Evolutionary conservation across 1,140 invertebrate species (phyloP).

Genomic region (Nasonia longicornis): DNA sequence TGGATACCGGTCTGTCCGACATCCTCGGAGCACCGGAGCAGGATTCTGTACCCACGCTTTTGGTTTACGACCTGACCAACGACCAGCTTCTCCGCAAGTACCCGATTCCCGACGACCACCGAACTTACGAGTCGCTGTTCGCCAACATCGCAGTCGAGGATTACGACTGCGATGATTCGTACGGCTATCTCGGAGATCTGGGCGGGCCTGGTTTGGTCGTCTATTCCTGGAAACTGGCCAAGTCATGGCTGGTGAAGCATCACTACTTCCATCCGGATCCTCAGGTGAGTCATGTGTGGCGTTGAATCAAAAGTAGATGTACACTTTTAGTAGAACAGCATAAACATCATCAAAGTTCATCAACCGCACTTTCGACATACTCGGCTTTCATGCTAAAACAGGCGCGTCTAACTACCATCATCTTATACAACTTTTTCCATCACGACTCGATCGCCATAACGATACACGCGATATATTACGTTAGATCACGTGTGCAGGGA

Average conservation of each 20-base stretch:
- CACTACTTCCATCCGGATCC: constrained; percentile 80
- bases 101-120: constrained; percentile 73
- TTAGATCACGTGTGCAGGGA: background rate
- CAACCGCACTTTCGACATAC: background rate
- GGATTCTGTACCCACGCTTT: constrained; percentile 72
- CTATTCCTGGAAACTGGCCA: constrained; percentile 76
- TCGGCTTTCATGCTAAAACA: background rate
- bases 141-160: constrained; percentile 82
- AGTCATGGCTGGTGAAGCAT: constrained; percentile 78
- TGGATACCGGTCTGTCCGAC: constrained; percentile 79
- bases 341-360: no score
- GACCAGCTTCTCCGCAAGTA: constrained; percentile 76
- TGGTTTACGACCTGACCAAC: constrained; percentile 81
- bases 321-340: no score
- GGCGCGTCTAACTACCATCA: background rate
- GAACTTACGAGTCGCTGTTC: constrained; percentile 78
- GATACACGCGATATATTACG: background rate
- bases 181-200: constrained; percentile 76
- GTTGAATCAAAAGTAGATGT: no score
- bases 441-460: no score
- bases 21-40: constrained; percentile 71
- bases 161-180: constrained; percentile 75
- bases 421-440: background rate
- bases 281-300: constrained; percentile 53
- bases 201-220: constrained; percentile 76